Evolutionary conservation across 2,888 invertebrate genomes (phyloP), one percentile per base, ranked within the genome.

Genomic region (Leucophenga montana): DNA sequence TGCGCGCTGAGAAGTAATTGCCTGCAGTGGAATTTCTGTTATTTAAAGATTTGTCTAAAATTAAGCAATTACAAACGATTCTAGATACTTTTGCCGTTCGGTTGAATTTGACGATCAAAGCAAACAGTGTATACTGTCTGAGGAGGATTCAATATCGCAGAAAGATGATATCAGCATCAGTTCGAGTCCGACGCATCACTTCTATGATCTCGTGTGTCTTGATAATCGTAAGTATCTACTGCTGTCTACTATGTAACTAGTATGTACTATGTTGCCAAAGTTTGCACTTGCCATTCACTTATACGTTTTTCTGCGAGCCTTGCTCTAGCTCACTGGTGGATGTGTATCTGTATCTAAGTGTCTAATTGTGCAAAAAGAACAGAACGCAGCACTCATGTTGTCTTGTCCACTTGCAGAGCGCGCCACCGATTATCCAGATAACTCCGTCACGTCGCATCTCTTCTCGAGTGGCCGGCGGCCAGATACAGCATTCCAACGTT

Each of bases 31-130:
- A 67, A 73, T 72, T 46, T 31, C 67, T 68, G 65, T 46, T 59
- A 71, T 71, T 73, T 69, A 66, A 20, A 5, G 70, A 75, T 73
- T 74, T 69, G 57, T 53, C 71, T 78, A 78, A 64, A 48, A 61
- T 48, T 64, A 46, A 64, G 62, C 62, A 64, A 78, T 74, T 31
- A 46, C 54, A 67, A 27, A 66, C 57, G 22, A 74, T 87, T 81
- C 39, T 78, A 93, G 93, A 85, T 93, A 95, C 86, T 95, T 95
- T 83, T 96, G 96, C 85, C 93, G 96, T 39, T 96, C 96, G 1
- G 94, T 97, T 57, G 95, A 96, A 86, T 96, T 95, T 85, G 96
- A 97, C 83, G 95, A 95, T 77, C 94, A 94, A 90, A 94, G 94
- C 3, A 92, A 94, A 68, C 94, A 94, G 81, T 97, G 97, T 82